Percentiles rank a stretch among this genome's conserved stretches.
These are phyloP conservation scores for Disparrhopalites patrizii DNA, from an alignment of 2,888 invertebrate species.

Conservation along the genomic window DNA sequence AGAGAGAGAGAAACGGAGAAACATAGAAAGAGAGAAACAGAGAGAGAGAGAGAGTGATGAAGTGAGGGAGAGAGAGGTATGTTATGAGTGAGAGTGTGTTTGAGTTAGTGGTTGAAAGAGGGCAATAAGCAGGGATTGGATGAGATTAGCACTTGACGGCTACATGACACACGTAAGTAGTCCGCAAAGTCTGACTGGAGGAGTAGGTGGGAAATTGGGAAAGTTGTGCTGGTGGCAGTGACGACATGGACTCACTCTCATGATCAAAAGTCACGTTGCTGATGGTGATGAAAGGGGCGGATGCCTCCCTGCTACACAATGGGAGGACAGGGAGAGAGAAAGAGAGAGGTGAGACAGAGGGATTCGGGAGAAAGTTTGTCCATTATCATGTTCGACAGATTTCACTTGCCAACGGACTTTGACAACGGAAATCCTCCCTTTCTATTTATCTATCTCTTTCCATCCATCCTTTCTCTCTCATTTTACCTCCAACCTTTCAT, in stretches of 20 bases:
- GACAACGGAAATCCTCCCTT: neutral
- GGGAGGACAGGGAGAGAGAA: too few relatives aligned
- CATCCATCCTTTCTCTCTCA: too few relatives aligned
- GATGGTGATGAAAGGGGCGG: neutral
- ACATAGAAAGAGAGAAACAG: neutral
- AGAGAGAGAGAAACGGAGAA: neutral
- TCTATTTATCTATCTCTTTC: too few relatives aligned
- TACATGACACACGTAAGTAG: too few relatives aligned
- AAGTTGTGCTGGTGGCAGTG: too few relatives aligned
- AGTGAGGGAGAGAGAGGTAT: neutral
- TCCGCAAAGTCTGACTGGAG: too few relatives aligned
- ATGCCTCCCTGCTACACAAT: neutral
- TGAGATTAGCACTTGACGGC: slow-evolving; percentile 1
- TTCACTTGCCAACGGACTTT: neutral
- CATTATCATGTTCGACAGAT: slow-evolving; percentile 5
- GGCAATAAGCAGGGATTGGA: neutral
- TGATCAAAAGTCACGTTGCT: slow-evolving; percentile 5
- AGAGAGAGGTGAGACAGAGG: too few relatives aligned
- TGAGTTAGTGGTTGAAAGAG: too few relatives aligned
- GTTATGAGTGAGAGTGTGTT: too few relatives aligned
- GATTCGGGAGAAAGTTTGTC: slow-evolving; percentile 9
- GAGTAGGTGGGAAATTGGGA: too few relatives aligned
- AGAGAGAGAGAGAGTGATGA: neutral
- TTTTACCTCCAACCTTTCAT: too few relatives aligned
- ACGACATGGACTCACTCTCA: neutral